Evolutionary conservation across 1,140 invertebrate species (phyloP), one percentile per base, ranked within the genome.

Genomic region (Leptinotarsa lineolata): DNA sequence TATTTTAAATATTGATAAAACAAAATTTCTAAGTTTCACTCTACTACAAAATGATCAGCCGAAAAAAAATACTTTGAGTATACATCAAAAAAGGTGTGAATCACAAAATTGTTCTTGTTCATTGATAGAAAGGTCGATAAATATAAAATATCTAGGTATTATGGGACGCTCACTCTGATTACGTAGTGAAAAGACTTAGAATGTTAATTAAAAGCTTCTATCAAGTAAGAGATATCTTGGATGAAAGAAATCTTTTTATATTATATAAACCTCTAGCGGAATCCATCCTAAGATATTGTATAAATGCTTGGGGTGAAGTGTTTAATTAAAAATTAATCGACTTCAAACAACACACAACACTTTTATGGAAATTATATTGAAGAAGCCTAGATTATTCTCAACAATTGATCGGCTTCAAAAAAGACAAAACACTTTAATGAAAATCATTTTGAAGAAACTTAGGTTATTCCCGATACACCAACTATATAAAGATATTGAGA

Each of bases 21-120:
- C 65, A 18, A 67, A 44, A 67, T 67, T 67, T 67, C 18, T 67
- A 18, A 44, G 21, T 63, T 63, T 63, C 24, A 63, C 60, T 63
- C 21, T 24, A 63, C 13, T 20, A 63, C 20, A 22, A 63, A 63
- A 12, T 63, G 20, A 63, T 12, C 60, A 63, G 18, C 60, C 18
- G 20, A 13, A 20, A 22, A 20, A 22, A 22, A 24, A 63, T 63
- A 63, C 24, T 18, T 22, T 63, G 20, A 63, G 24, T 22, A 63
- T 63, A 22, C 60, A 18, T 24, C 16, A 63, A 63, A 63, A 3
- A 63, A 13, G 20, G 60, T 63, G 24, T 24, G 24, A 63, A 63
- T 24, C 60, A 13, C 18, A 22, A 63, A 63, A 63, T 63, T 63
- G 60, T 21, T 24, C 60, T 13, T 63, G 60, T 63, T 20, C 60